phyloP scores from a whole-genome alignment of 2,888 invertebrate genomes.

The Habroteleia sp. region DNA sequence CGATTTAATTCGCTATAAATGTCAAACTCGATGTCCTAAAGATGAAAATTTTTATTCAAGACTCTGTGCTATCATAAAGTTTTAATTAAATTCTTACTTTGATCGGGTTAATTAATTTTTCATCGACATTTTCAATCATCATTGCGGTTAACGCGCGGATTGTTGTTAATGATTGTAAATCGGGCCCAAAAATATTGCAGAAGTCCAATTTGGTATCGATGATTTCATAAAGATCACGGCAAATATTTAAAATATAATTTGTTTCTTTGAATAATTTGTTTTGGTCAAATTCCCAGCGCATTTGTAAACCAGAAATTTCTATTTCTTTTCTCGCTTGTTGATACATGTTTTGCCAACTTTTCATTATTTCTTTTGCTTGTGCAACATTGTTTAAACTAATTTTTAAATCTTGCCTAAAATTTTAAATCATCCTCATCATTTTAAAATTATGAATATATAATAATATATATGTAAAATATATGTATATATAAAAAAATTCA shows the following conservation, averaged over 20 bases:
- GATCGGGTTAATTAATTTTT: constrained; percentile 88
- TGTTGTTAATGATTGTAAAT: constrained; percentile 92
- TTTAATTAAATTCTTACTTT: constrained; percentile 79
- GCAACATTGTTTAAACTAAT: constrained; percentile 83
- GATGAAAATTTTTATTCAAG: no score
- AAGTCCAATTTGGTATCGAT: constrained; percentile 91
- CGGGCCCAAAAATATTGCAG: constrained; percentile 92
- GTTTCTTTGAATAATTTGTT: constrained; percentile 90
- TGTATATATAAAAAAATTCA: no score
- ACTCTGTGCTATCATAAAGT: not conserved
- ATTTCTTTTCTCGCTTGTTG: constrained; percentile 89
- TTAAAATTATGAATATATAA: no score
- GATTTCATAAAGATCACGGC: constrained; percentile 89
- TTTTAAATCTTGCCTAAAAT: constrained; percentile 82
- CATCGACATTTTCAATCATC: constrained; percentile 88
- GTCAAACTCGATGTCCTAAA: constrained; percentile 87
- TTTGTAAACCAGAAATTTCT: constrained; percentile 91
- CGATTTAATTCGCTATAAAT: constrained; percentile 89
- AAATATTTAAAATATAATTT: constrained; percentile 91
- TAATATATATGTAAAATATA: no score
- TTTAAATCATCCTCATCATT: no score
- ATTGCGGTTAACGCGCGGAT: constrained; percentile 93
- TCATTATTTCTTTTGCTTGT: constrained; percentile 86
- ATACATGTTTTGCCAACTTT: constrained; percentile 89
- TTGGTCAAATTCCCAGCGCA: constrained; percentile 96